phyloP scores from a whole-genome alignment of 2,113 vertebrate genomes.

The Laterallus jamaicensis region DNA sequence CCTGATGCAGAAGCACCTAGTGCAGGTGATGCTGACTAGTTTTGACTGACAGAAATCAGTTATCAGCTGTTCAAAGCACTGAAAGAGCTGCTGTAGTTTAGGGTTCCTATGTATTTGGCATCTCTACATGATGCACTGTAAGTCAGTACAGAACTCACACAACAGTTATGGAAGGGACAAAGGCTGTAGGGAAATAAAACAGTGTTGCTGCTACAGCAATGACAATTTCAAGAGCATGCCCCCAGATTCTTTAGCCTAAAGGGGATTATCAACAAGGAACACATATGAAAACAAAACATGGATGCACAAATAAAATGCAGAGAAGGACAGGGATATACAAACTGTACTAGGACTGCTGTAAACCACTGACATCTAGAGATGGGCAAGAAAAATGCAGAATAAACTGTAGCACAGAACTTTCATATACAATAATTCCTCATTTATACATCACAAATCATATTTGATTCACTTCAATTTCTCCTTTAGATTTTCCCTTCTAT shows the following conservation, averaged over 20 bases:
- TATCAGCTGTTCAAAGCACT: neutral
- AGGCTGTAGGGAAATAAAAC: neutral
- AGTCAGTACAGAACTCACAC: neutral
- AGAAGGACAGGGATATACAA: neutral
- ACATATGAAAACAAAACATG: neutral
- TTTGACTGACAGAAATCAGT: neutral
- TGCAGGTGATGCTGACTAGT: neutral
- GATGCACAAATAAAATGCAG: neutral
- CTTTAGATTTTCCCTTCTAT: neutral
- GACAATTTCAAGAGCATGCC: neutral
- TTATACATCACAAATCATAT: neutral
- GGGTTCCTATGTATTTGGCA: neutral
- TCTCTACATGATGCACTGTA: neutral
- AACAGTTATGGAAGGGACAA: neutral
- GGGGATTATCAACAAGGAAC: neutral
- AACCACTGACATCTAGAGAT: slow-evolving; percentile 67
- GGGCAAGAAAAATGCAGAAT: slow-evolving; percentile 58
- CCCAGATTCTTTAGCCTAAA: neutral
- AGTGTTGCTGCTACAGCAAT: neutral
- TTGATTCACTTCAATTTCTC: neutral
- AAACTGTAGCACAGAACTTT: neutral
- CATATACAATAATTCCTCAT: neutral
- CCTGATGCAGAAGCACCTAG: neutral
- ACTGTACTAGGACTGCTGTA: slow-evolving; percentile 39
- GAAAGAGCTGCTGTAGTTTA: neutral